phyloP scores from a whole-genome alignment of 2,113 vertebrate genomes.

The Cyanoderma ruficeps region DNA sequence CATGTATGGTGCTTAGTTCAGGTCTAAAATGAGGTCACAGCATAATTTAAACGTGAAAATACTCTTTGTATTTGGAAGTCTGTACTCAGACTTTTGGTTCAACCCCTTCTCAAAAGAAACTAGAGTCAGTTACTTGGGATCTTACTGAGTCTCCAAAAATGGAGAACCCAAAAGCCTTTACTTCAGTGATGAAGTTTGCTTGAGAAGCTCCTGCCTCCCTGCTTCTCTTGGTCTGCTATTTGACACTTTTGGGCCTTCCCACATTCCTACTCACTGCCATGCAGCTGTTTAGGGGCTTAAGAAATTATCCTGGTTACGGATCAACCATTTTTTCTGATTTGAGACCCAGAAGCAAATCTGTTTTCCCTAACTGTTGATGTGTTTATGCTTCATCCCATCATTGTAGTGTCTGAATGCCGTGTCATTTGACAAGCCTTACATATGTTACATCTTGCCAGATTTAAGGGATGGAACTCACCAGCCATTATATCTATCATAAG shows the following conservation, averaged over 20 bases:
- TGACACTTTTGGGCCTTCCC: background rate
- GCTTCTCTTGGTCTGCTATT: background rate
- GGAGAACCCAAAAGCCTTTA: background rate
- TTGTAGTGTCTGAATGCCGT: background rate
- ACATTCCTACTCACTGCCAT: background rate
- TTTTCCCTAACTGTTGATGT: background rate
- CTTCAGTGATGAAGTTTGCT: background rate
- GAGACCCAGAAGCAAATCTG: background rate
- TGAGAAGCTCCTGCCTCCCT: background rate
- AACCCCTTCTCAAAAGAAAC: background rate
- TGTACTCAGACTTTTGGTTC: background rate
- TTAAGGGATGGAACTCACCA: background rate
- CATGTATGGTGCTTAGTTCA: background rate
- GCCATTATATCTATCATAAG: background rate
- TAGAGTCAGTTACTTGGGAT: background rate
- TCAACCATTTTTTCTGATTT: background rate
- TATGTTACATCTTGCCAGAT: background rate
- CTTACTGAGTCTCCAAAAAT: background rate
- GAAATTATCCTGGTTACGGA: background rate
- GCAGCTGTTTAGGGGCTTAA: background rate
- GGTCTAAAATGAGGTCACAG: background rate
- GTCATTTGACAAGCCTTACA: background rate
- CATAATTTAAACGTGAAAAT: background rate
- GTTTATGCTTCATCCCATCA: background rate
- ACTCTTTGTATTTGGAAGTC: background rate